Percentiles rank a stretch among this genome's conserved stretches.
Conservation (phyloP, 2,113 vertebrate species). For the Pelobates fuscus region DNA sequence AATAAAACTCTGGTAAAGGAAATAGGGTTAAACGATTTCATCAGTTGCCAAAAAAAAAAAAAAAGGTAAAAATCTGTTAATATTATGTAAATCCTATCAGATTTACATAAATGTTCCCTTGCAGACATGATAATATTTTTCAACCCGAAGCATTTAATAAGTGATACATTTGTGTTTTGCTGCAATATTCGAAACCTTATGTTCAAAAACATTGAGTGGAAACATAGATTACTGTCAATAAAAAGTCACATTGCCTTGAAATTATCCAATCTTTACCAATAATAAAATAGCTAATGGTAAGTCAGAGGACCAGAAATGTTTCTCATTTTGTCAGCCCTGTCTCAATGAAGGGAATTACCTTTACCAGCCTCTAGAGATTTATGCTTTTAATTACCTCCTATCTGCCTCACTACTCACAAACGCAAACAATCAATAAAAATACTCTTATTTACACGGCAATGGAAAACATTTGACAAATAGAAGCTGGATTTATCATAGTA, state of each 20-base stretch:
- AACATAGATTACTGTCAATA: conserved; percentile 22
- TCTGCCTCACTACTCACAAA: conserved; percentile 64
- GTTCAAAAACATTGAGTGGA: conserved; percentile 8
- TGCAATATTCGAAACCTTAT: too few species aligned
- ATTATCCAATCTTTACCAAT: conserved; percentile 13
- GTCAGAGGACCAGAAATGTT: conserved; percentile 59
- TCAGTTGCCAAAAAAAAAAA: too few species aligned
- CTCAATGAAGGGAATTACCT: conserved; percentile 71
- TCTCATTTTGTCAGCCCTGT: conserved; percentile 77
- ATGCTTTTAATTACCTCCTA: conserved; percentile 77
- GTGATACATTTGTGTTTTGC: too few species aligned
- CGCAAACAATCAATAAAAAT: conserved; percentile 69
- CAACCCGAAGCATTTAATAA: too few species aligned
- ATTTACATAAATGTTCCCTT: too few species aligned
- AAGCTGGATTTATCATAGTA: conserved; percentile 51
- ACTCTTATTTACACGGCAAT: conserved; percentile 69
- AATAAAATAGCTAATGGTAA: conserved; percentile 21
- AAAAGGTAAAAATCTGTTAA: too few species aligned
- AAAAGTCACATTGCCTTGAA: conserved; percentile 13
- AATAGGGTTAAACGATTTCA: too few species aligned
- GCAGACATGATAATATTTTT: too few species aligned
- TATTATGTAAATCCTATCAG: too few species aligned
- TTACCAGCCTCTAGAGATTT: conserved; percentile 69
- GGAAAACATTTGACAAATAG: conserved; percentile 63
- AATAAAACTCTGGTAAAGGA: too few species aligned